These are phyloP conservation scores for Chlorospingus semifuscus DNA, from an alignment of 2,797 vertebrate species.

Conservation along the genomic window DNA sequence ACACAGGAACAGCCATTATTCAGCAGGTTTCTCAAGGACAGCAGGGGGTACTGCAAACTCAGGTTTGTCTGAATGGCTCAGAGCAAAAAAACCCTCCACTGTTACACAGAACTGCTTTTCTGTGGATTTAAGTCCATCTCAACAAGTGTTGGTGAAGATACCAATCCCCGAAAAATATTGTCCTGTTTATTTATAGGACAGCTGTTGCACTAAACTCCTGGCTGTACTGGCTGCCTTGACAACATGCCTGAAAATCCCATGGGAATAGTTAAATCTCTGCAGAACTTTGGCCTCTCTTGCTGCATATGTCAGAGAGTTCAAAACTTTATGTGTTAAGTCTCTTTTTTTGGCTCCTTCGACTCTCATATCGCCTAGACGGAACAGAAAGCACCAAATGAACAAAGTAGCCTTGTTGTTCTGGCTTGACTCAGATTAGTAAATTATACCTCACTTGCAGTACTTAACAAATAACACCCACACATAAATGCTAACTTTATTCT, in stretches of 20 bases:
- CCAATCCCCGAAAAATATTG: neutral
- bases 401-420: neutral
- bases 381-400: neutral
- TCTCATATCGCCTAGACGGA: neutral
- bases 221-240: neutral
- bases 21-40: neutral
- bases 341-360: neutral
- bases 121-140: neutral
- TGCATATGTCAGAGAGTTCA: neutral
- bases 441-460: neutral
- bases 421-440: slow-evolving; percentile 4
- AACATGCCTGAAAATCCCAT: neutral
- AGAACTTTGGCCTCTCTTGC: neutral
- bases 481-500: neutral
- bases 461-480: neutral
- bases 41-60: slow-evolving; percentile 15
- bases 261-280: neutral
- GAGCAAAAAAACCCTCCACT: neutral
- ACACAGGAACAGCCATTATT: neutral
- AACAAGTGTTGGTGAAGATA: neutral
- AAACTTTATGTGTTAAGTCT: neutral
- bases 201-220: neutral
- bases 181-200: neutral
- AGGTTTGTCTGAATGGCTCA: neutral
- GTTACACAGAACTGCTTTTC: neutral